These are phyloP conservation scores for Macrocentrus cingulum DNA, from an alignment of 1,140 invertebrate genomes.

Conservation along the genomic window DNA sequence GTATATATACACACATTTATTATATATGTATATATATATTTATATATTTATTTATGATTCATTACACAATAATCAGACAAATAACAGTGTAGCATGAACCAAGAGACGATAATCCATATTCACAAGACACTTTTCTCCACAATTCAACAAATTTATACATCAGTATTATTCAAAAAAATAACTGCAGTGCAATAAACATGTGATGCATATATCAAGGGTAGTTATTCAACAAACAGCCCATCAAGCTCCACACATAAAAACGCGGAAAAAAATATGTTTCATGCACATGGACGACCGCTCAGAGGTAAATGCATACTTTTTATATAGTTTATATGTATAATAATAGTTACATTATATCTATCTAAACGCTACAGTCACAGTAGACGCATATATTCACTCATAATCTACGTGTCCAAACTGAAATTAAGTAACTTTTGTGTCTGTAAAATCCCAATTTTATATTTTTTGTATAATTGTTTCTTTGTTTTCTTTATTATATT, in stretches of 20 bases:
- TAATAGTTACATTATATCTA: constrained; percentile 29
- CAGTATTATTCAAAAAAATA: not conserved
- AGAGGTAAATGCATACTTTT: constrained; percentile 2
- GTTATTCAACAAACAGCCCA: too few relatives aligned
- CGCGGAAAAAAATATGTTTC: not conserved
- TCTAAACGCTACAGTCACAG: constrained; percentile 26
- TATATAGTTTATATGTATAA: constrained; percentile 21
- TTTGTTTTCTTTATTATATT: constrained; percentile 10
- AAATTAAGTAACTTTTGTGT: constrained; percentile 21
- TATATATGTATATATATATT: constrained; percentile 6
- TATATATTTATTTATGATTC: constrained; percentile 27
- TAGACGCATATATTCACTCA: constrained; percentile 27
- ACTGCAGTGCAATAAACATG: too few relatives aligned
- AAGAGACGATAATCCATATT: not conserved
- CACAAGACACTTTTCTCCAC: not conserved
- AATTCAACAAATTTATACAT: not conserved
- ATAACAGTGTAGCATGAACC: constrained; percentile 24
- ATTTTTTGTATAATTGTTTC: constrained; percentile 6
- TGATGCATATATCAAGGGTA: too few relatives aligned
- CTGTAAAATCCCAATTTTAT: constrained; percentile 14
- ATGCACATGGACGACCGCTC: constrained; percentile 13
- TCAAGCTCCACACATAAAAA: not conserved
- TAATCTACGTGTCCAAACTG: constrained; percentile 17
- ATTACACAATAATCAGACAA: constrained; percentile 31
- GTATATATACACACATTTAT: constrained; percentile 11